Percentiles rank a stretch among this genome's conserved stretches.
Conservation (phyloP, 2,113 vertebrate species). For the Syngnathus floridae region DNA sequence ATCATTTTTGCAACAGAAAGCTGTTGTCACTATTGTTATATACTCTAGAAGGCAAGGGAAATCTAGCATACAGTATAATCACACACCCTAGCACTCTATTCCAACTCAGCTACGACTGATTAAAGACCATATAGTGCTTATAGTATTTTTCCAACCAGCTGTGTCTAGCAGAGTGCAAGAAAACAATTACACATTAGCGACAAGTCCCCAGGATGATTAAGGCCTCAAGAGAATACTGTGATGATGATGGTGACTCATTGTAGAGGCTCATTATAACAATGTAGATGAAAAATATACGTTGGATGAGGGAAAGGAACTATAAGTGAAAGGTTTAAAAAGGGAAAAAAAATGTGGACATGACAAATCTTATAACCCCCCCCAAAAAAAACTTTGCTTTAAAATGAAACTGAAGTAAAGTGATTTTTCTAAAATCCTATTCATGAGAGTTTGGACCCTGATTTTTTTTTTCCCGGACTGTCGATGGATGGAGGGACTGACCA, state of each 20-base stretch:
- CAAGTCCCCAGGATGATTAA: conserved; percentile 5
- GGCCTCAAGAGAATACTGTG: not conserved
- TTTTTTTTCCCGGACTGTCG: too few relatives aligned
- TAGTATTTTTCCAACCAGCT: not conserved
- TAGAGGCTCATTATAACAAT: conserved; percentile 15
- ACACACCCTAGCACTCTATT: too few relatives aligned
- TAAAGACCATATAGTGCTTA: not conserved
- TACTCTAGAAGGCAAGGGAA: not conserved
- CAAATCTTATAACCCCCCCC: too few relatives aligned
- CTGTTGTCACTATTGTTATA: too few relatives aligned
- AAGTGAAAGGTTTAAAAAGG: not conserved
- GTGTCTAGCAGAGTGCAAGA: not conserved
- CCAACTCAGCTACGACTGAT: not conserved
- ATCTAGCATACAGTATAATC: not conserved
- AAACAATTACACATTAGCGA: not conserved
- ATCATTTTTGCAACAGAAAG: not conserved
- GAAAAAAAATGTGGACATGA: not conserved
- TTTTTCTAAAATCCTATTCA: too few relatives aligned
- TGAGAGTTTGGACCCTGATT: too few relatives aligned
- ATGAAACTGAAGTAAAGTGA: too few relatives aligned
- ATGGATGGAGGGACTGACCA: too few relatives aligned
- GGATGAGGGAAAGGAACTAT: not conserved
- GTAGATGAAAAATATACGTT: conserved; percentile 8
- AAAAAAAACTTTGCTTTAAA: too few relatives aligned
- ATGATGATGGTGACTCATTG: conserved; percentile 7